A percentile compares a stretch with the other conserved stretches of the same genome.
phyloP scores from a whole-genome alignment of 1,140 invertebrate species.

The Alviniconcha marisindica region DNA sequence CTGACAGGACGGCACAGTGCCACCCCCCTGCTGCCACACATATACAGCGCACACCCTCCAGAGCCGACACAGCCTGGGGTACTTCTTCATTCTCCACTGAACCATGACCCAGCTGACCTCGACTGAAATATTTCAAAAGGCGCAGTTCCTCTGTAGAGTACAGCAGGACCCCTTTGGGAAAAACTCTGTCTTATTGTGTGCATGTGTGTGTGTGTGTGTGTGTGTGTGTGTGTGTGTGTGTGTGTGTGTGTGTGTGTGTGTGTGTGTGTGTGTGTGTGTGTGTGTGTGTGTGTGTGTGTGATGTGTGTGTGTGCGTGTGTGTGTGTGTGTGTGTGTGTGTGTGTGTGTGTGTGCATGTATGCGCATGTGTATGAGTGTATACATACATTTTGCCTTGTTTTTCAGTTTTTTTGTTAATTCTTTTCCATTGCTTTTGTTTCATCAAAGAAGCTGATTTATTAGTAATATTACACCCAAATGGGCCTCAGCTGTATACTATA shows the following conservation, averaged over 20 bases:
- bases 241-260: constrained; percentile 4
- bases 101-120: constrained; percentile 17
- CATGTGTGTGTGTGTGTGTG: background rate
- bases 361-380: too few species aligned
- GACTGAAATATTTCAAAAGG: background rate
- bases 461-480: background rate
- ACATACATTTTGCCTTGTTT: background rate
- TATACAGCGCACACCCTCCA: background rate
- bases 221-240: constrained; percentile 6
- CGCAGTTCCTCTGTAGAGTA: background rate
- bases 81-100: background rate
- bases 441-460: background rate
- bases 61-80: background rate
- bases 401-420: background rate
- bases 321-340: constrained; percentile 9
- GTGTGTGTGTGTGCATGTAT: too few species aligned
- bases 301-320: constrained; percentile 1
- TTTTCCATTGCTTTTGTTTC: background rate
- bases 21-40: background rate
- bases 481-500: background rate
- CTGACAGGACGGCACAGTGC: background rate
- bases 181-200: background rate
- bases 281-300: constrained; percentile 17
- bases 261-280: background rate
- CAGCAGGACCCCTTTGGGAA: background rate